A percentile compares a stretch with the other conserved stretches of the same genome.
These are phyloP conservation scores for Aspiorhynchus laticeps DNA, from an alignment of 2,113 vertebrate species.

Conservation along the genomic window DNA sequence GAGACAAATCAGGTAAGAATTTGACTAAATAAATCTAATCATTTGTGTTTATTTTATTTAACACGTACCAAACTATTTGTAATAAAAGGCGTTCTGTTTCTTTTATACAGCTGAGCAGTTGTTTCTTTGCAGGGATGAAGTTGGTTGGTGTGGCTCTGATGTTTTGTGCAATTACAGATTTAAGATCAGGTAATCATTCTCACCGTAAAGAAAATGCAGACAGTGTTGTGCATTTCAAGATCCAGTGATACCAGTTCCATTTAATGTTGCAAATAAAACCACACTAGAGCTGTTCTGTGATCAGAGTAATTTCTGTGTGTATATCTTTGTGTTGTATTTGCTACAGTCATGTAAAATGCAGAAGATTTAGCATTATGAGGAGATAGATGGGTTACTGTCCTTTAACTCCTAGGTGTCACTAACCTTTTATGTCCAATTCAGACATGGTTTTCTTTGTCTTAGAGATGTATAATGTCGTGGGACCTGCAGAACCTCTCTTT, in stretches of 20 bases:
- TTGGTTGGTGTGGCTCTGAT: background rate
- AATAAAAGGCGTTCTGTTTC: background rate
- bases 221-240: background rate
- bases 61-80: background rate
- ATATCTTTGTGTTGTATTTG: background rate
- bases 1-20: background rate
- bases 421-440: background rate
- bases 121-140: background rate
- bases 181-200: slow-evolving; percentile 13
- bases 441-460: background rate
- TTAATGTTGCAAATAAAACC: background rate
- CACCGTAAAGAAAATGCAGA: background rate
- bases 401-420: background rate
- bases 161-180: slow-evolving; percentile 4
- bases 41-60: background rate
- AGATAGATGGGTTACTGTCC: background rate
- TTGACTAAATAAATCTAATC: background rate
- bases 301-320: background rate
- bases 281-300: background rate
- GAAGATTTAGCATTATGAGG: background rate
- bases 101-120: background rate
- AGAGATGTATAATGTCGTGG: background rate
- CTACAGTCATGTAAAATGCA: background rate
- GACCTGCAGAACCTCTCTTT: background rate
- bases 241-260: background rate